Conservation (phyloP, 2,797 vertebrate genomes). For the Mormyrus hasselquistii region DNA sequence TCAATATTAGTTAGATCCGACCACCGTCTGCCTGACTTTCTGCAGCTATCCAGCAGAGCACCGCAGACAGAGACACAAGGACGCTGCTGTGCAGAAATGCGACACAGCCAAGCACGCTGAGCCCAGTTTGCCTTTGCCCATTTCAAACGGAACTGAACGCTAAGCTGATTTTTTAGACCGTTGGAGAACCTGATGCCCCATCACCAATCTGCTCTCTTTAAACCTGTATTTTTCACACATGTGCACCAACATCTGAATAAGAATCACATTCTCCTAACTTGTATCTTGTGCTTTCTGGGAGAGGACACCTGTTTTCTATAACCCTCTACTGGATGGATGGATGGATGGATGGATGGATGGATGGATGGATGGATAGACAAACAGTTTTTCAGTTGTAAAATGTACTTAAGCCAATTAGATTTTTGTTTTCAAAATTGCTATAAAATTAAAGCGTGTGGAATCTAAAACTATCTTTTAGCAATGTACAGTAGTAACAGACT, state of each 20-base stretch:
- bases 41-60: not conserved
- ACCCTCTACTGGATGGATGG: not conserved
- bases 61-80: not conserved
- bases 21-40: conserved; percentile 30
- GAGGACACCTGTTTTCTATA: not conserved
- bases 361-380: not conserved
- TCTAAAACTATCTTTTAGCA: not conserved
- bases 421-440: not conserved
- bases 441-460: not conserved
- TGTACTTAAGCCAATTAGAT: not conserved
- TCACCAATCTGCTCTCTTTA: not conserved
- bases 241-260: not conserved
- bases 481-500: not conserved
- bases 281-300: not conserved
- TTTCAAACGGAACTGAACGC: not conserved
- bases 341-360: not conserved
- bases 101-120: not conserved
- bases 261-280: not conserved
- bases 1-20: conserved; percentile 49
- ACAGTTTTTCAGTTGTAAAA: not conserved
- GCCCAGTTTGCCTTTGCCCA: not conserved
- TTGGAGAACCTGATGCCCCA: not conserved
- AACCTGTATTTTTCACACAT: not conserved
- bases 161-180: not conserved
- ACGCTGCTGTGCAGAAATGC: not conserved